Evolutionary conservation across 2,888 invertebrate species (phyloP), one percentile per base, ranked within the genome.

Genomic region (Pharmacophagus antenor): DNA sequence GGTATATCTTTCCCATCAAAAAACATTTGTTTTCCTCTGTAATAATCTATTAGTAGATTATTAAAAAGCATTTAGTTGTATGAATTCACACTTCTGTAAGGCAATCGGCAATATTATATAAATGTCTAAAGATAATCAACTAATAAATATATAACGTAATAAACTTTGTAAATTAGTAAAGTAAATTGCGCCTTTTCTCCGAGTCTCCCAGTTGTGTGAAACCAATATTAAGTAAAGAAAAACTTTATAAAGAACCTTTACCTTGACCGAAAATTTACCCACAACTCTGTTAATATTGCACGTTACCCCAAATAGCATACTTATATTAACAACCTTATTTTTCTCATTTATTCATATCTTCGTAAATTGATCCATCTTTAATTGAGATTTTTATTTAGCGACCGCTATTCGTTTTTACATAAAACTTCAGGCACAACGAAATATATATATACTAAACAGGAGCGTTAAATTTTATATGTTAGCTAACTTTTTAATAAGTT

Each of bases 371-470:
- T n/a, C n/a, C n/a, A n/a, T n/a, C n/a, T n/a, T n/a, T n/a, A n/a
- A n/a, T n/a, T n/a, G n/a, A n/a, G n/a, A n/a, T n/a, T n/a, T n/a
- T n/a, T n/a, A n/a, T n/a, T n/a, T n/a, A n/a, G n/a, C n/a, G n/a
- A n/a, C n/a, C n/a, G 5, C 4, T n/a, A 18, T 44, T 44, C 15
- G 8, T 18, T 44, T 44, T 25, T 15, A 56, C 10, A 37, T 10
- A 49, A 54, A n/a, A 17, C 18, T 41, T 42, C 42, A 21, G 53
- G 25, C 53, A 58, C 58, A 58, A 58, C 58, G 58, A 58, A 58
- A 54, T 44, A 42, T 37, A n/a, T n/a, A 37, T 10, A 21, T 51
- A 37, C 31, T 15, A 21, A 37, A 21, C 20, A 51, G 7, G 37
- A 23, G 48, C n/a, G 15, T 48, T 15, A 51, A 44, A 18, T 18